Evolutionary conservation across 2,888 invertebrate genomes (phyloP), one percentile per base, ranked within the genome.

Genomic region (Poecilus cupreus): DNA sequence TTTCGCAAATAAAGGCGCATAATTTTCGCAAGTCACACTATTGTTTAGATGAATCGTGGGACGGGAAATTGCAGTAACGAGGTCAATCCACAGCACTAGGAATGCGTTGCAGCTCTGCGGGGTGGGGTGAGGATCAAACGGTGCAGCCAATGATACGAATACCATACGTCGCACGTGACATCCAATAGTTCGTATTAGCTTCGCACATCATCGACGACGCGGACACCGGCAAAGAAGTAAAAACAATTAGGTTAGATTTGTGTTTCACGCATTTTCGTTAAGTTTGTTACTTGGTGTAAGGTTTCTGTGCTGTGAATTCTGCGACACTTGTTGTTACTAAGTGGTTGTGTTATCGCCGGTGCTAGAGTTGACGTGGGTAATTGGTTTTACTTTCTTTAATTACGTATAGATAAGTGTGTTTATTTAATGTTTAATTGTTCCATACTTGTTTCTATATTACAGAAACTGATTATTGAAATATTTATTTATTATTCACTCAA

Each of bases 11-110:
- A 32, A 32, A 32, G 6, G 32, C 32, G 32, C 46, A 8, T 37
- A 68, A 68, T 68, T 37, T 37, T 10, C 37, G 37, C 64, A 18
- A 68, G 32, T 68, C 64, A 68, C 64, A 68, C 18, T 68, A 68
- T 68, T 68, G 64, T 68, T 68, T 68, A 68, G 64, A 68, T 68
- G 64, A 68, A 37, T 68, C 16, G 64, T 68, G 39, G 64, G 43
- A 39, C 37, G 78, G 37, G 64, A 64, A 43, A 78, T 78, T 78
- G 78, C 78, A 78, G 24, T 78, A 78, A 60, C 43, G 78, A 78
- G 78, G 78, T 78, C 78, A 78, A 78, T 78, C 46, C 60, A 46
- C 60, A 16, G 64, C 20, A n/a, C 37, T 77, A 64, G 78, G 64
- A 78, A 78, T 78, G 76, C 76, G 51, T 37, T 72, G 43, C 75